These are phyloP conservation scores for Chlorops oryzae DNA, from an alignment of 1,140 invertebrate species.

Conservation along the genomic window DNA sequence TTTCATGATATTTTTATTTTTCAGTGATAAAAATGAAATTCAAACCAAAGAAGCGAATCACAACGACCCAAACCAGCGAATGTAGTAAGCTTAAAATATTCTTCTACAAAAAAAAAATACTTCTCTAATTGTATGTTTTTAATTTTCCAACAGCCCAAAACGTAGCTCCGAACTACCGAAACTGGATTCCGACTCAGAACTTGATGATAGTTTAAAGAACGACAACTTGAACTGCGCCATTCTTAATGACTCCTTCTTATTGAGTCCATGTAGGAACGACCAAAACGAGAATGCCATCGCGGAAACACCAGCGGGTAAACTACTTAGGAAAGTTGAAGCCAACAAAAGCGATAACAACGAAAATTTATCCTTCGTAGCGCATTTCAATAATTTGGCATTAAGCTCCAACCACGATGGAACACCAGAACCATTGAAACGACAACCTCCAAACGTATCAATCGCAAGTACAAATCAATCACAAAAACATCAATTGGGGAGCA, in stretches of 20 bases:
- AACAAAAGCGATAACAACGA: conserved; percentile 20
- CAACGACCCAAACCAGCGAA: background rate
- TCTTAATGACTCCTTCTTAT: conserved; percentile 42
- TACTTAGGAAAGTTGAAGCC: background rate
- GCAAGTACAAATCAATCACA: conserved; percentile 13
- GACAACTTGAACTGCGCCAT: conserved; percentile 44
- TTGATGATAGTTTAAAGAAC: conserved; percentile 26
- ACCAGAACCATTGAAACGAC: background rate
- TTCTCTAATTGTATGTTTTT: background rate
- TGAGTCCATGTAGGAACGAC: conserved; percentile 28
- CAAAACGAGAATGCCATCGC: background rate
- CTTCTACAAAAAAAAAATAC: background rate
- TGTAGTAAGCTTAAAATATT: conserved; percentile 16
- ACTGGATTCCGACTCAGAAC: conserved; percentile 36
- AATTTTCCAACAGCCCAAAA: conserved; percentile 27
- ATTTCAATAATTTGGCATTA: conserved; percentile 32
- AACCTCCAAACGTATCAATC: background rate
- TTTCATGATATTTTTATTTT: background rate
- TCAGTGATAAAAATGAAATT: too few relatives aligned
- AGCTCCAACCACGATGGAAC: background rate
- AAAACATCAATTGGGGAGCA: conserved; percentile 15
- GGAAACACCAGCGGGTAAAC: background rate
- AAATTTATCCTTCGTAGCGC: conserved; percentile 29
- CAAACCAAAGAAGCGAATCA: background rate
- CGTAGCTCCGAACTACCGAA: conserved; percentile 30